Evolutionary conservation across 2,888 invertebrate genomes (phyloP).

Genomic region (Drosophila gaucha): DNA sequence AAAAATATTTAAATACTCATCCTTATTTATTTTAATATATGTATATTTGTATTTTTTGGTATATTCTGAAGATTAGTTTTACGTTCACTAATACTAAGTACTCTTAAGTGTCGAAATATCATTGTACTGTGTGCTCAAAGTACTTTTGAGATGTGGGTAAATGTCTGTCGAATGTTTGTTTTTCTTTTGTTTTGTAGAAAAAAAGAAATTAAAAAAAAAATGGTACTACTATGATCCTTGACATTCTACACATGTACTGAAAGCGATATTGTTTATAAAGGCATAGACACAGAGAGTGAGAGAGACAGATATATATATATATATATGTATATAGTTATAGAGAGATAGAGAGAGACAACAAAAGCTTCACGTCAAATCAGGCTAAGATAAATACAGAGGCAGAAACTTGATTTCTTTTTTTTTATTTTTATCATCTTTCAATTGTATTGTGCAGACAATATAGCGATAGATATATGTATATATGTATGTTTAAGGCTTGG

Average conservation of each 20-base stretch:
- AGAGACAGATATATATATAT: not conserved
- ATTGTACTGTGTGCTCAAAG: conserved; percentile 57
- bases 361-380: conserved; percentile 83
- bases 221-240: conserved; percentile 29
- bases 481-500: conserved; percentile 15
- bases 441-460: conserved; percentile 45
- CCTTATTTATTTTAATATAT: conserved; percentile 12
- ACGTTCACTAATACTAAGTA: conserved; percentile 22
- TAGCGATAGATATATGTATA: conserved; percentile 33
- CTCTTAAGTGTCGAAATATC: conserved; percentile 38
- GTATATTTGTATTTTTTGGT: not conserved
- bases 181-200: conserved; percentile 10
- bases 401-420: conserved; percentile 30
- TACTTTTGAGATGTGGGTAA: conserved; percentile 32
- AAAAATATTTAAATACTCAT: conserved; percentile 43
- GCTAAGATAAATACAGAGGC: conserved; percentile 55
- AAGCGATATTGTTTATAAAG: conserved; percentile 38
- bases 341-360: conserved; percentile 74
- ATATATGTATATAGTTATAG: conserved; percentile 11
- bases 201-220: conserved; percentile 1
- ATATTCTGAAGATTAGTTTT: conserved; percentile 16
- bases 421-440: not conserved
- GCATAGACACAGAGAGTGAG: conserved; percentile 27
- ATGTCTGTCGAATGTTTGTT: conserved; percentile 20
- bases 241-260: conserved; percentile 39